A percentile compares a stretch with the other conserved stretches of the same genome.
Evolutionary conservation across 2,888 invertebrate genomes (phyloP).

Genomic region (Cremastinae sp.): DNA sequence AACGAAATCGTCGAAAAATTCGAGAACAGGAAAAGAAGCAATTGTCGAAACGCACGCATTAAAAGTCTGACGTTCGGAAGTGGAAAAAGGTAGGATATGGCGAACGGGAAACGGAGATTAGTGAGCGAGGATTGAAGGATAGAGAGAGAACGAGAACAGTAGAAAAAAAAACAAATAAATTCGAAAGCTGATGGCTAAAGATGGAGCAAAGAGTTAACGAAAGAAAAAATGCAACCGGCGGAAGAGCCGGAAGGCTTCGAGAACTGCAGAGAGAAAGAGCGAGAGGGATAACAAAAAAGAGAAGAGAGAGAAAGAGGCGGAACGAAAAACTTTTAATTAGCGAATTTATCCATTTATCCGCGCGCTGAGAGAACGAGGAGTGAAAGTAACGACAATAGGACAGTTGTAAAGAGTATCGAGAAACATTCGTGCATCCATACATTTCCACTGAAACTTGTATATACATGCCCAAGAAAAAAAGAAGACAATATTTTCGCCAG

Average conservation of each 20-base stretch:
- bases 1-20: background rate
- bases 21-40: background rate
- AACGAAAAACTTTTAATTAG: constrained; percentile 76
- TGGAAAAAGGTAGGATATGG: no score
- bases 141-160: background rate
- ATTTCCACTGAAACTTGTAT: background rate
- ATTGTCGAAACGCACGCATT: background rate
- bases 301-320: constrained; percentile 36
- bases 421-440: background rate
- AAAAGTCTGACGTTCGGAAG: background rate
- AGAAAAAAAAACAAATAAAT: background rate
- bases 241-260: no score
- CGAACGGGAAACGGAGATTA: background rate
- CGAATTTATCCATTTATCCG: constrained; percentile 75
- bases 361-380: constrained; percentile 53
- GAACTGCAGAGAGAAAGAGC: no score
- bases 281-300: constrained; percentile 23
- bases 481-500: constrained; percentile 5
- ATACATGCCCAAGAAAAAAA: background rate
- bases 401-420: constrained; percentile 35
- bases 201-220: no score
- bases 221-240: no score
- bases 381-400: constrained; percentile 66
- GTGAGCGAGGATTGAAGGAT: constrained; percentile 6
- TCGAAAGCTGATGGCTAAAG: no score